Evolutionary conservation across 1,140 invertebrate species (phyloP), one percentile per base, ranked within the genome.

Genomic region (Dendrolimus punctatus): DNA sequence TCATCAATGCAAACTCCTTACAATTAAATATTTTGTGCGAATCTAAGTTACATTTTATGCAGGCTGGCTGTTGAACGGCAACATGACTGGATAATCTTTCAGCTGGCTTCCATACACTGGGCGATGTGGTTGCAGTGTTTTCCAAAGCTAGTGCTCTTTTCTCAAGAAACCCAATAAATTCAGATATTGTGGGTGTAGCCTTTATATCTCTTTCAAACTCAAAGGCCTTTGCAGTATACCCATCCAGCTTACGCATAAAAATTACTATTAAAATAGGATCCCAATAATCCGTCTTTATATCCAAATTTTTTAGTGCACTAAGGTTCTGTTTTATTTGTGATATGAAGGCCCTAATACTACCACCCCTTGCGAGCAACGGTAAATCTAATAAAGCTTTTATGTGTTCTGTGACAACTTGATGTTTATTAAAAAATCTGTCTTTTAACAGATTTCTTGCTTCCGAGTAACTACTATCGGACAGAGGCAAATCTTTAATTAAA

Each of bases 401-500:
- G n/a, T n/a, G n/a, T n/a, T n/a, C n/a, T n/a, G n/a, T n/a, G n/a
- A 40, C 10, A 6, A 56, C 51, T 46, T 46, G 50, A n/a, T 50
- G 51, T 38, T 51, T 59, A 39, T 48, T 46, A 39, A 49, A 41
- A 37, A 46, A 53, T 10, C 51, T 53, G 0, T 49, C 23, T 42
- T 54, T 9, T 38, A 58, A 42, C 39, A 58, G 37, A 4, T 40
- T 36, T 40, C 45, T 41, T 8, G 57, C 57, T 37, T 41, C 43
- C 8, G 40, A 8, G 43, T 59, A 59, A 38, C 48, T 54, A n/a
- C 46, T 52, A 42, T 5, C 39, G 10, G 0, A 8, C 8, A 59
- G 5, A 23, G 57, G 58, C 6, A 60, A 40, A 38, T 53, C 53
- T 50, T 60, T 60, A 6, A 60, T 56, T 6, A 60, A 38, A 48